These are phyloP conservation scores for Rapana venosa DNA, from an alignment of 2,888 invertebrate species.

Conservation along the genomic window DNA sequence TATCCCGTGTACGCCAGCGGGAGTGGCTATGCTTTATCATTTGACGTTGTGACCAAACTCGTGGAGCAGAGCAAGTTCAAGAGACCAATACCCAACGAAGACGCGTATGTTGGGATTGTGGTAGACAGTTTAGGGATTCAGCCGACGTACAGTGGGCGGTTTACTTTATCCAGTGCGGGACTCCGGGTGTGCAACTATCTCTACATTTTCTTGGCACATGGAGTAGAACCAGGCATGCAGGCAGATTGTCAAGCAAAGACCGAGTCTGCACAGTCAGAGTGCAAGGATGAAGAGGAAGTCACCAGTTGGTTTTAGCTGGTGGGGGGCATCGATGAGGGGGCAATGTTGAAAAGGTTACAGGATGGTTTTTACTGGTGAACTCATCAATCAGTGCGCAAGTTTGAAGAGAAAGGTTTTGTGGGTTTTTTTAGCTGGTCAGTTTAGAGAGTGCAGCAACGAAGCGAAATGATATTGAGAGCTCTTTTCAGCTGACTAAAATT, in stretches of 20 bases:
- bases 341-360: neutral
- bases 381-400: too few species aligned
- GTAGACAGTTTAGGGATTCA: constrained; percentile 63
- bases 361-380: too few species aligned
- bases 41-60: constrained; percentile 65
- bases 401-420: too few species aligned
- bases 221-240: constrained; percentile 65
- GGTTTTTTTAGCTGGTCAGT: too few species aligned
- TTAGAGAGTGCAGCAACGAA: too few species aligned
- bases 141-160: constrained; percentile 70
- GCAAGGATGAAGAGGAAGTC: constrained; percentile 47
- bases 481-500: neutral
- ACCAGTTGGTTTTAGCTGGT: constrained; percentile 44
- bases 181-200: constrained; percentile 74
- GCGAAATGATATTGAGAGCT: neutral
- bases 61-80: constrained; percentile 62
- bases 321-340: neutral
- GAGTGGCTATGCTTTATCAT: constrained; percentile 74
- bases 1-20: constrained; percentile 76
- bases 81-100: constrained; percentile 74
- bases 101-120: constrained; percentile 76
- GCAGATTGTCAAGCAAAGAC: constrained; percentile 59
- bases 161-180: constrained; percentile 67
- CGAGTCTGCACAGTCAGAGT: constrained; percentile 55
- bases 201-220: constrained; percentile 75